Conservation (phyloP, 2,888 invertebrate genomes). For the Fragum fragum region DNA sequence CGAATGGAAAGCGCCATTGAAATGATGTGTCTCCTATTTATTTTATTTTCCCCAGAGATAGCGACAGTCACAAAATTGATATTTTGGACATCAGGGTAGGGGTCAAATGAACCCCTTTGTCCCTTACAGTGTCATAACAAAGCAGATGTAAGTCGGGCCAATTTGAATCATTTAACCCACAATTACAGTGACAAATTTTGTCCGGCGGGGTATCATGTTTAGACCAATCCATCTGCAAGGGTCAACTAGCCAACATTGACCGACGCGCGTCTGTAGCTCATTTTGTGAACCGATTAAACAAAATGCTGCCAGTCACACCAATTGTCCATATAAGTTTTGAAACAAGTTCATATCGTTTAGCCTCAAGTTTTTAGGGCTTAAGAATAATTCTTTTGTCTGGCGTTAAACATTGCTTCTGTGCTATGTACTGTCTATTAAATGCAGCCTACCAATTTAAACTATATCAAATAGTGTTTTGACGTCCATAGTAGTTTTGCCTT, state of each 20-base stretch:
- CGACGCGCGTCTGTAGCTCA: slow-evolving; percentile 19
- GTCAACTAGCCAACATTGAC: slow-evolving; percentile 18
- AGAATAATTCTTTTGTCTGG: too few relatives aligned
- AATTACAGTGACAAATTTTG: slow-evolving; percentile 37
- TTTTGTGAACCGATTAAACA: not conserved
- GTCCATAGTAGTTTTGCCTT: too few relatives aligned
- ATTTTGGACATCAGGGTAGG: not conserved
- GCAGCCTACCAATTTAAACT: too few relatives aligned
- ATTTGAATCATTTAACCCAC: slow-evolving; percentile 31
- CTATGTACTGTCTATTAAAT: too few relatives aligned
- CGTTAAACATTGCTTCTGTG: too few relatives aligned
- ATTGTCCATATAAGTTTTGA: too few relatives aligned
- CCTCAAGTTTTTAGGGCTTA: too few relatives aligned
- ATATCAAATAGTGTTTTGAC: too few relatives aligned
- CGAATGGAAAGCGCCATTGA: too few relatives aligned
- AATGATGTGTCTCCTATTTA: too few relatives aligned
- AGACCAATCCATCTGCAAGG: slow-evolving; percentile 9
- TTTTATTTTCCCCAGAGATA: too few relatives aligned
- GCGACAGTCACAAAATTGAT: not conserved
- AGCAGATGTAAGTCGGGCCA: slow-evolving; percentile 24
- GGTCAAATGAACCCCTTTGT: slow-evolving; percentile 12
- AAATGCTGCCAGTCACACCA: not conserved
- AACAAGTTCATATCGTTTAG: too few relatives aligned
- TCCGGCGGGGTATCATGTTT: slow-evolving; percentile 18
- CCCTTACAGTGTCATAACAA: slow-evolving; percentile 10